phyloP scores from a whole-genome alignment of 2,888 invertebrate genomes.

The Cataglyphis livida region DNA sequence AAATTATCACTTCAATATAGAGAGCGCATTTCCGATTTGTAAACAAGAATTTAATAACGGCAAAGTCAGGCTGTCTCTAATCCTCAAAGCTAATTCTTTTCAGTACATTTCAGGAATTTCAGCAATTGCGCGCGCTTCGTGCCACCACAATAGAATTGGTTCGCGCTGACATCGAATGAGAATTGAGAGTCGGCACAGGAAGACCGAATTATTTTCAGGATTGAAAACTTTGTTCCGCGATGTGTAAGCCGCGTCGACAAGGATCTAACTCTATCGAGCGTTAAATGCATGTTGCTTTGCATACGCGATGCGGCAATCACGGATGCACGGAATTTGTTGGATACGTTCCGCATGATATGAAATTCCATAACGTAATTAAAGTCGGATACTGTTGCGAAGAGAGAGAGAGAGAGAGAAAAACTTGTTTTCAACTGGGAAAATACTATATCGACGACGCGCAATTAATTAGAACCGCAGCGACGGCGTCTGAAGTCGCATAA shows the following conservation, averaged over 20 bases:
- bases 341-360: conserved; percentile 34
- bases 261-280: conserved; percentile 20
- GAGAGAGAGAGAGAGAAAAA: conserved; percentile 3
- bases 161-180: conserved; percentile 26
- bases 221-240: conserved; percentile 19
- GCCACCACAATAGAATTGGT: conserved; percentile 5
- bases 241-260: conserved; percentile 12
- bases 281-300: conserved; percentile 21
- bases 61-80: conserved; percentile 23
- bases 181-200: neutral
- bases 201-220: conserved; percentile 25
- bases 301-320: conserved; percentile 18
- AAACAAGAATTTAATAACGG: conserved; percentile 54
- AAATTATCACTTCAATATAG: neutral
- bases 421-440: conserved; percentile 43
- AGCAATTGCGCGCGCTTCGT: conserved; percentile 27
- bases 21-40: conserved; percentile 26
- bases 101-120: conserved; percentile 52
- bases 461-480: conserved; percentile 41
- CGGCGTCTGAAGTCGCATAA: conserved; percentile 45
- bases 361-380: conserved; percentile 53
- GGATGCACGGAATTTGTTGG: conserved; percentile 36
- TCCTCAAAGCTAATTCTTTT: conserved; percentile 39
- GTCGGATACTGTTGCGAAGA: conserved; percentile 27
- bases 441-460: conserved; percentile 34